Conservation (phyloP, 2,113 vertebrate genomes). For the Merops nubicus region DNA sequence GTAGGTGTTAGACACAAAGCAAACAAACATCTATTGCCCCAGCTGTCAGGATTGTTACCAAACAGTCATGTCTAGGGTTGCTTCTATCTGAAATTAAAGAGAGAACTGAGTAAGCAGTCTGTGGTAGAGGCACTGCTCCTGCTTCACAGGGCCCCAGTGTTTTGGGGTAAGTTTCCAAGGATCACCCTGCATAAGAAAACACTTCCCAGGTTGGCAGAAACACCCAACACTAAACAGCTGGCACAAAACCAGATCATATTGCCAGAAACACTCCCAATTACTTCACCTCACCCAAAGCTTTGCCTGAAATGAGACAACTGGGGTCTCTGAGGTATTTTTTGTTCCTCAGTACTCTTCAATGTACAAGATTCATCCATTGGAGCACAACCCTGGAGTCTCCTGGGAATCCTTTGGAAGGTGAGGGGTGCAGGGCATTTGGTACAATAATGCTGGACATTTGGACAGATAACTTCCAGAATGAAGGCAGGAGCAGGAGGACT, state of each 20-base stretch:
- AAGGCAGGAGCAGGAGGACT: rapidly evolving
- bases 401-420: rapidly evolving
- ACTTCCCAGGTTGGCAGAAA: not conserved
- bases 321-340: rapidly evolving
- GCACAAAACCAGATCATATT: not conserved
- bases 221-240: not conserved
- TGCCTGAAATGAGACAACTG: rapidly evolving
- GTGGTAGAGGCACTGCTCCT: not conserved
- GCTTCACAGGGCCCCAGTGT: rapidly evolving
- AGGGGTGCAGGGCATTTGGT: not conserved
- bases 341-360: rapidly evolving
- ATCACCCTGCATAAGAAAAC: not conserved
- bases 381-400: not conserved
- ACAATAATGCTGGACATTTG: rapidly evolving
- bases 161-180: not conserved
- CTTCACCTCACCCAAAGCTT: not conserved
- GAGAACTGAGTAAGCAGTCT: not conserved
- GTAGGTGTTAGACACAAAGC: rapidly evolving
- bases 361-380: rapidly evolving
- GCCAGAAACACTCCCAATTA: not conserved
- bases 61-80: not conserved
- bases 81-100: not conserved
- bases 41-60: not conserved
- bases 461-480: not conserved
- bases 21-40: not conserved